A percentile compares a stretch with the other conserved stretches of the same genome.
phyloP scores from a whole-genome alignment of 2,888 invertebrate genomes.

The Liodrosophila aerea region DNA sequence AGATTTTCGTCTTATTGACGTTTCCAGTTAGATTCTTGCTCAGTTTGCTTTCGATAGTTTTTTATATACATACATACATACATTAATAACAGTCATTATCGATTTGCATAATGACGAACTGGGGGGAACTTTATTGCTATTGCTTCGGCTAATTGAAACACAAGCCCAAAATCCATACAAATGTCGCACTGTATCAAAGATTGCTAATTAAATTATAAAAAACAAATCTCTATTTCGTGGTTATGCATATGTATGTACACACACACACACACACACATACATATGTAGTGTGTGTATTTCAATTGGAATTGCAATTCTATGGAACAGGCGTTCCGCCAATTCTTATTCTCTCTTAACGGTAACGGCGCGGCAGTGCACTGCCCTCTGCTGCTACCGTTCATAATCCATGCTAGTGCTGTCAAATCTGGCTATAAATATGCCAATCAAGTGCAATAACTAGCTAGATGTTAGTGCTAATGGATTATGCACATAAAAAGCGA shows the following conservation, averaged over 20 bases:
- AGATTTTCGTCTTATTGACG: no score
- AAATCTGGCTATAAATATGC: background rate
- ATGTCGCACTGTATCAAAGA: slow-evolving; percentile 17
- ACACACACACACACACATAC: slow-evolving; percentile 2
- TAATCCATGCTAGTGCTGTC: slow-evolving; percentile 45
- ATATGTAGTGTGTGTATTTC: slow-evolving; percentile 8
- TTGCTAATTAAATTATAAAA: slow-evolving; percentile 44
- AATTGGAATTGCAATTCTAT: slow-evolving; percentile 32
- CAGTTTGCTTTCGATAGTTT: slow-evolving; percentile 1
- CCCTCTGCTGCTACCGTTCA: slow-evolving; percentile 27
- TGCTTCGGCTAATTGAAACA: no score
- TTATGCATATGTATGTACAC: no score
- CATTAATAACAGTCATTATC: slow-evolving; percentile 34
- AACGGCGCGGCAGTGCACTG: slow-evolving; percentile 22
- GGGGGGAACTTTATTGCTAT: no score
- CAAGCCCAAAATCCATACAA: background rate
- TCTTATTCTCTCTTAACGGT: slow-evolving; percentile 40
- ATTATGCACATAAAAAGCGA: background rate
- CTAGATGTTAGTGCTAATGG: no score
- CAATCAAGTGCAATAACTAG: background rate
- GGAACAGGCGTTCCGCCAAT: slow-evolving; percentile 42
- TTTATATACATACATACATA: background rate
- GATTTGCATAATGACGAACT: slow-evolving; percentile 41
- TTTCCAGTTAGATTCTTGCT: slow-evolving; percentile 33
- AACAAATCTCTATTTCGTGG: slow-evolving; percentile 15